Conservation (phyloP, 2,113 vertebrate genomes). For the Cyanoderma ruficeps region DNA sequence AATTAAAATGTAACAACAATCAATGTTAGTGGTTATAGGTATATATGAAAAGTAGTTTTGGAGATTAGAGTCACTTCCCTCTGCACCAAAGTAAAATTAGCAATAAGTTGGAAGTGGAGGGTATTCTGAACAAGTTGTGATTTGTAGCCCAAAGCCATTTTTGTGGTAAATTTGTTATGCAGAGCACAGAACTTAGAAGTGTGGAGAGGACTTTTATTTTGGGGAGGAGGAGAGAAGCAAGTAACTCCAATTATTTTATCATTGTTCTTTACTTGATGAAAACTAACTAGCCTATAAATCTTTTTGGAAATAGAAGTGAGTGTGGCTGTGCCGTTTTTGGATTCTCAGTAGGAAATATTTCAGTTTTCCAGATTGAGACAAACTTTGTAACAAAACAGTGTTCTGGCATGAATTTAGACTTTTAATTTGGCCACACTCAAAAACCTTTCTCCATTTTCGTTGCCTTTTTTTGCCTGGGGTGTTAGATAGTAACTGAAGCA, state of each 20-base stretch:
- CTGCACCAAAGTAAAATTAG: background rate
- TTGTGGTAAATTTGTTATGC: background rate
- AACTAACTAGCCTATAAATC: background rate
- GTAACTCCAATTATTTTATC: background rate
- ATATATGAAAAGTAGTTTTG: background rate
- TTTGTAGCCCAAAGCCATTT: background rate
- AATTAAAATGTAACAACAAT: slow-evolving; percentile 7
- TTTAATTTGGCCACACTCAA: background rate
- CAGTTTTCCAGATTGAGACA: background rate
- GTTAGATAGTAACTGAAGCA: background rate
- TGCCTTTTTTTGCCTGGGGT: background rate
- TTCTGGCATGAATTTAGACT: background rate
- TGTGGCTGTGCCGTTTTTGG: background rate
- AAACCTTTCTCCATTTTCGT: background rate
- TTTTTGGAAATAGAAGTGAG: background rate
- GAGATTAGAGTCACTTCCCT: background rate
- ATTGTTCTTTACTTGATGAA: background rate
- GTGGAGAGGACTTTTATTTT: background rate
- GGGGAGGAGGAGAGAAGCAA: background rate
- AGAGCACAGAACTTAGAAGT: background rate
- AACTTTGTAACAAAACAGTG: background rate
- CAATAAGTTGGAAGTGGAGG: background rate
- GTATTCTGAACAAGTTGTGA: background rate
- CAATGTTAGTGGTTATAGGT: background rate
- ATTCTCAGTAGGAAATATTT: background rate